A percentile compares a stretch with the other conserved stretches of the same genome.
phyloP scores from a whole-genome alignment of 2,888 invertebrate genomes.

The Trissolcus brochymenae region DNA sequence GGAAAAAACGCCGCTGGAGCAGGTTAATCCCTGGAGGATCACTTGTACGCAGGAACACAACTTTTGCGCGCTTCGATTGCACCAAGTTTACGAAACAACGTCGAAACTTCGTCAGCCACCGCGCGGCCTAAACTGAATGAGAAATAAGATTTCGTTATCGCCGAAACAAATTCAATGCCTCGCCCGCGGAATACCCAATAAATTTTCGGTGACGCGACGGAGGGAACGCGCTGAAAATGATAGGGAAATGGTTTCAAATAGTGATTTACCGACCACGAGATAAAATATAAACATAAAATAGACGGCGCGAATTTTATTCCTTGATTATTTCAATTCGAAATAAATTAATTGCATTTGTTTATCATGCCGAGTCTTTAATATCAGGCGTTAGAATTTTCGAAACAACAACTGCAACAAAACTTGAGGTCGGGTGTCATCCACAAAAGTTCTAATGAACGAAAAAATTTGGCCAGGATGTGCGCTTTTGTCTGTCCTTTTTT shows the following conservation, averaged over 20 bases:
- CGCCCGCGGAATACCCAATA: constrained; percentile 33
- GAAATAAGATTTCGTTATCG: constrained; percentile 54
- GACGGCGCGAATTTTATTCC: too few species aligned
- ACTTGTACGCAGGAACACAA: constrained; percentile 39
- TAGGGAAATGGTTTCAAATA: constrained; percentile 47
- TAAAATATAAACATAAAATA: too few species aligned
- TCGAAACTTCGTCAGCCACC: constrained; percentile 38
- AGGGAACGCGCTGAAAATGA: constrained; percentile 38
- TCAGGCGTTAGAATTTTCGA: too few species aligned
- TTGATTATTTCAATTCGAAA: too few species aligned
- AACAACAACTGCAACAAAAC: too few species aligned
- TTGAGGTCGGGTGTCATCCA: too few species aligned
- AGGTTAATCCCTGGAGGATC: constrained; percentile 59
- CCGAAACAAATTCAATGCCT: constrained; percentile 50
- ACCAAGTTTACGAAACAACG: constrained; percentile 35
- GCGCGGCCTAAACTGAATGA: constrained; percentile 31
- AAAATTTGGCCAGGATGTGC: too few species aligned
- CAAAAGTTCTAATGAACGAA: too few species aligned
- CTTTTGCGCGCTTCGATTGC: constrained; percentile 53
- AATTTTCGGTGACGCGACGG: constrained; percentile 34
- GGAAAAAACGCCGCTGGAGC: constrained; percentile 52
- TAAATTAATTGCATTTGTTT: too few species aligned
- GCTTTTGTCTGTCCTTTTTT: background rate
- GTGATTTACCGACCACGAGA: constrained; percentile 41
- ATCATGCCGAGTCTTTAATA: background rate